phyloP scores from a whole-genome alignment of 2,113 vertebrate species.

The Lamprotornis superbus region DNA sequence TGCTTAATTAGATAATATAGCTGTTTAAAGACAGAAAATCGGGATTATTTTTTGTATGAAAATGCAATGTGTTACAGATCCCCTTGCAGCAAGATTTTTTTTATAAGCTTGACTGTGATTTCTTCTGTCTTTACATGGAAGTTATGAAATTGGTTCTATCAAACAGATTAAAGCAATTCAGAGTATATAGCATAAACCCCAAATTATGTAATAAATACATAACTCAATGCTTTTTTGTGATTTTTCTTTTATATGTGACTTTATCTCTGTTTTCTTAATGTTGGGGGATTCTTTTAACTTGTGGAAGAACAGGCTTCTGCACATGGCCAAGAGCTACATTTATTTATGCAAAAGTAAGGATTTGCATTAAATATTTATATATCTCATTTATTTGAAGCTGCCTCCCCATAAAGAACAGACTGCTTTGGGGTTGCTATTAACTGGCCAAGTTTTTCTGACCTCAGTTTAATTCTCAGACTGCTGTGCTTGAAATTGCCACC shows the following conservation, averaged over 20 bases:
- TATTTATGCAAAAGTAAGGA: not conserved
- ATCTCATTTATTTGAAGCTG: not conserved
- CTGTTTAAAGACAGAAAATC: not conserved
- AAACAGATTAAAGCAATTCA: not conserved
- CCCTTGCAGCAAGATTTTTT: not conserved
- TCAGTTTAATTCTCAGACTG: not conserved
- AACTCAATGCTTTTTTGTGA: not conserved
- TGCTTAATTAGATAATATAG: not conserved
- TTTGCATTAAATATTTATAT: not conserved
- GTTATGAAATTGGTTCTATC: not conserved
- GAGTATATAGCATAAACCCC: not conserved
- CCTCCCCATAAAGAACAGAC: not conserved
- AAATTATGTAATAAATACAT: not conserved
- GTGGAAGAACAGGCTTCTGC: not conserved
- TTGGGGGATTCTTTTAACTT: not conserved
- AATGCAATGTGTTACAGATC: not conserved
- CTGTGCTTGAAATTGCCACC: not conserved
- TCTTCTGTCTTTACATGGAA: not conserved
- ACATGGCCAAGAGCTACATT: not conserved
- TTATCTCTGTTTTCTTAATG: not conserved
- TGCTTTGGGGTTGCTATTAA: not conserved
- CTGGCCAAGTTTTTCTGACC: constrained; percentile 11
- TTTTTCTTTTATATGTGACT: not conserved
- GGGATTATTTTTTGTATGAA: not conserved
- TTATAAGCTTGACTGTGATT: not conserved